Base-by-base conservation (phyloP, 2,113 vertebrate genomes). In the Daphoenositta chrysoptera region DNA sequence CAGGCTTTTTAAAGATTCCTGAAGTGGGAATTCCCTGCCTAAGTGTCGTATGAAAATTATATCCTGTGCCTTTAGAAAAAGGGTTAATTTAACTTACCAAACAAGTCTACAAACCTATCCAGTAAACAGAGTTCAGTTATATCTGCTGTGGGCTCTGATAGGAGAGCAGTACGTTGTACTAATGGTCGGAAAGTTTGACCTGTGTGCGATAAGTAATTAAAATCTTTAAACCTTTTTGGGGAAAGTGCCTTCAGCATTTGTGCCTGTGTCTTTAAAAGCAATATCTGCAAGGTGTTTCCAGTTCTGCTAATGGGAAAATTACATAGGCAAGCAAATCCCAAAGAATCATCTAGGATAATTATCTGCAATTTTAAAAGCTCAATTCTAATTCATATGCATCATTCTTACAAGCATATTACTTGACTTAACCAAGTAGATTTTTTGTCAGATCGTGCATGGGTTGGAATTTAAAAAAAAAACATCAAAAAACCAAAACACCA, bases 11-110 rank as follows among this genome's bases (percentile, higher is more conserved):
- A 89, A 97, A 94, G 93, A 70, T 97, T 96, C 91, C 71, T 57
- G 37, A 84, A 90, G 54, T 89, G 91, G 93, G 85, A 95, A 95
- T 88, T 97, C 73, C 93, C 81, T 96, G 56, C 94, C 69, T 89
- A 81, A 78, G 78, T 84, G 81, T 95, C 30, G 0, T 92, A 85
- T 60, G 78, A 97, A 97, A 92, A 94, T 78, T 89, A 44, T 94
- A 83, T 92, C 75, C 77, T 90, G 91, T 97, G 97, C 96, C 96
- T 97, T 97, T 94, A 85, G 68, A 89, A 91, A 70, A 94, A 84
- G 88, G 78, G 79, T 56, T 94, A 68, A 82, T 94, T 80, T 95
- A 94, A 90, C 91, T 81, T 96, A 51, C 39, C 97, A 97, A 82
- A 53, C 51, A 66, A 80, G 57, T 69, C 71, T 82, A 20, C 80